Evolutionary conservation across 2,113 vertebrate species (phyloP).

Genomic region (Seriola rivoliana): DNA sequence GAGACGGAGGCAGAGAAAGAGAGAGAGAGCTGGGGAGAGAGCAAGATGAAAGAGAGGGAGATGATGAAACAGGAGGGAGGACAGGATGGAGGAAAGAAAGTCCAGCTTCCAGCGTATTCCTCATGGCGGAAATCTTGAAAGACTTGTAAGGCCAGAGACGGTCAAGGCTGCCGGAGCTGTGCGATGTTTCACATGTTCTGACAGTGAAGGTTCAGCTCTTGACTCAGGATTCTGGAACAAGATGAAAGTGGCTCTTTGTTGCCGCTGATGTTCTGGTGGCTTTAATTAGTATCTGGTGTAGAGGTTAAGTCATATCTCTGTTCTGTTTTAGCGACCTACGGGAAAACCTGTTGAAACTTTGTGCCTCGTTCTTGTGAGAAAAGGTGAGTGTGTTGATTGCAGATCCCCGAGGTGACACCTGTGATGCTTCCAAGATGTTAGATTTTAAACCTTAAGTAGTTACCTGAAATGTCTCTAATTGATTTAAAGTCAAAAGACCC

Average conservation of each 20-base stretch:
- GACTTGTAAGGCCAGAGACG: not conserved
- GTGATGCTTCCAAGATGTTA: not conserved
- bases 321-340: not conserved
- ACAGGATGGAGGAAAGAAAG: constrained; percentile 1
- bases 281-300: not conserved
- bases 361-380: not conserved
- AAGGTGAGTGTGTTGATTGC: not conserved
- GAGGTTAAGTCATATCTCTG: not conserved
- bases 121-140: not conserved
- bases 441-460: not conserved
- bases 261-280: not conserved
- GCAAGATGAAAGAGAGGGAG: not conserved
- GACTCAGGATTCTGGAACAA: not conserved
- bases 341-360: not conserved
- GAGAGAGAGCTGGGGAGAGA: not conserved
- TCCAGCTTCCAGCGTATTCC: not conserved
- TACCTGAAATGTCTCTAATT: not conserved
- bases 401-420: not conserved
- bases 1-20: constrained; percentile 5
- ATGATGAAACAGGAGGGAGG: constrained; percentile 1
- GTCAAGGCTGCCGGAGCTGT: not conserved
- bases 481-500: not conserved
- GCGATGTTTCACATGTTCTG: not conserved
- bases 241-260: not conserved
- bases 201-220: not conserved